Conservation (phyloP, 2,888 invertebrate genomes). For the Rosalia funebris region DNA sequence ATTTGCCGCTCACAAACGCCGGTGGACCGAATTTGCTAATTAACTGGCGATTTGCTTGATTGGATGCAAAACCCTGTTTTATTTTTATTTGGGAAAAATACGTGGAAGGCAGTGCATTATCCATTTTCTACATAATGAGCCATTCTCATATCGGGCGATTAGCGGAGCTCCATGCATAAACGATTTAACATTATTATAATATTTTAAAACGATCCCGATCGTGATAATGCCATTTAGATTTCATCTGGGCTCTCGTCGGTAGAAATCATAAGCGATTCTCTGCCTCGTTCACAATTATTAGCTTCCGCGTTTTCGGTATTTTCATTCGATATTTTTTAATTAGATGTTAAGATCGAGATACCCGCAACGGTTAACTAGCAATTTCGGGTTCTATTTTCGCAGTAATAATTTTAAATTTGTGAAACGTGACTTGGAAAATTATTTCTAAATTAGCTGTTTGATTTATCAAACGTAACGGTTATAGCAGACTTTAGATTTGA, state of each 20-base stretch:
- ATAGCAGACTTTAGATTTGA: neutral
- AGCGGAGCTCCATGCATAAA: slow-evolving; percentile 56
- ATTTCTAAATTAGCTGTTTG: neutral
- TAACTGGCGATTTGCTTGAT: slow-evolving; percentile 61
- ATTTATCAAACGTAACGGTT: neutral
- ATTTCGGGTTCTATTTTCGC: slow-evolving; percentile 31
- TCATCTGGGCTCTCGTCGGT: slow-evolving; percentile 38
- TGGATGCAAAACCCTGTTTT: slow-evolving; percentile 58
- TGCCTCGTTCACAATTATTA: neutral
- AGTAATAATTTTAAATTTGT: neutral
- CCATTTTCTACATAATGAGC: slow-evolving; percentile 61
- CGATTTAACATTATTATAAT: slow-evolving; percentile 60
- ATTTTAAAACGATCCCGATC: slow-evolving; percentile 56
- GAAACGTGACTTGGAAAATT: slow-evolving; percentile 1
- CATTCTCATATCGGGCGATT: slow-evolving; percentile 57
- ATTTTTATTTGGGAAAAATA: slow-evolving; percentile 40
- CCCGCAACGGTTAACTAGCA: slow-evolving; percentile 13
- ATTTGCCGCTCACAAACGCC: slow-evolving; percentile 48
- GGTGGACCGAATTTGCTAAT: slow-evolving; percentile 50
- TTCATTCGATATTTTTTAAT: slow-evolving; percentile 3
- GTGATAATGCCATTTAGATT: slow-evolving; percentile 59
- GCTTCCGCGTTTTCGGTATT: slow-evolving; percentile 19
- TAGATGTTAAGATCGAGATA: neutral
- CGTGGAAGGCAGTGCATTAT: slow-evolving; percentile 55
- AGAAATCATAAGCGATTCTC: slow-evolving; percentile 44